Evolutionary conservation across 2,888 invertebrate species (phyloP), one percentile per base, ranked within the genome.

Genomic region (Uropetala carovei): DNA sequence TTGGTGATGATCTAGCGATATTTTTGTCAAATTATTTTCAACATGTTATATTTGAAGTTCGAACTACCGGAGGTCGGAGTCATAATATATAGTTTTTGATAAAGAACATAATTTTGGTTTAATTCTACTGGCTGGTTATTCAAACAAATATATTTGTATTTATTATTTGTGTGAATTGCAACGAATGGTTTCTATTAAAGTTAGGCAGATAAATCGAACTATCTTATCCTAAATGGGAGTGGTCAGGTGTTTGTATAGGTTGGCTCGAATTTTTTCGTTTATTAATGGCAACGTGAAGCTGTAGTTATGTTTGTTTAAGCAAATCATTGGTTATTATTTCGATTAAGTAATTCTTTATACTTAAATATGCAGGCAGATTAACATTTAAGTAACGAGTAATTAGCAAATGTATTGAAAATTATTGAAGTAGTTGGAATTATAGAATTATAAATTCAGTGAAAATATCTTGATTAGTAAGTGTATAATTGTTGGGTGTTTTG

Each of bases 1-100:
- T 43, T 89, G 43, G 60, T 18, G 60, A 18, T 64, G 68, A 27
- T 64, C 16, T 89, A 89, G 64, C 43, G 16, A 9, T 89, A 89
- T 27, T 30, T 59, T n/a, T n/a, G 89, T 30, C 64, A 14, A 16
- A 0, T 22, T 27, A 11, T 89, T 68, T 22, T 27, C 16, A 4
- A 43, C 43, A 43, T 64, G 11, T n/a, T 43, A 18, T 11, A 11
- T 89, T 43, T 89, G 89, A 89, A 60, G 43, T 10, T 89, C 43
- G 64, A 89, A 43, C 60, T 89, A 64, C 75, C 27, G 75, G 75
- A 13, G 13, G 27, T 27, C 5, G 3, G 43, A 75, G 75, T 75
- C 22, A n/a, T n/a, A 27, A 75, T 75, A 27, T 27, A 22, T 75
- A 13, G 75, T 11, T 27, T 75, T 75, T 27, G 3, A 22, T 27